Evolutionary conservation across 2,113 vertebrate genomes (phyloP), one percentile per base, ranked within the genome.

Genomic region (Malurus alboscapulatus): DNA sequence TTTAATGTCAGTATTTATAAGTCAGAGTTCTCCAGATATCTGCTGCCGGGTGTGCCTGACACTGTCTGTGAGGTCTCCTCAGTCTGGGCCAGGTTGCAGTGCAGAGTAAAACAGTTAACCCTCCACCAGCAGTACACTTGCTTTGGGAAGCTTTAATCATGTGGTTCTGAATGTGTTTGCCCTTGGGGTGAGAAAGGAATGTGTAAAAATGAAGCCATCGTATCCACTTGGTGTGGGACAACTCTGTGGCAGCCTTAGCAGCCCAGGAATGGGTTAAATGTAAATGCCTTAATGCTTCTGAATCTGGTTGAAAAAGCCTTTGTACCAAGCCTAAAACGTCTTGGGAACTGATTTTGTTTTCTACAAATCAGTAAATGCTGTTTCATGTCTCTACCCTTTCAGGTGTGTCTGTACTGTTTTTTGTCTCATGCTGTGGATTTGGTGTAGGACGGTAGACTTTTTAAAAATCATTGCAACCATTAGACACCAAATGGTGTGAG

Each of bases 21-120:
- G 14, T 4, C 29, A 85, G 30, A 72, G 7, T 17, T 65, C 92
- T 91, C 53, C 68, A 84, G 30, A 74, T 3, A 77, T 58, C 69
- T 91, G 17, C 57, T 68, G 17, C 34, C 0, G 20, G 27, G 5
- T n/a, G 9, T 2, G 2, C 9, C 25, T 48, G 48, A 36, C 47
- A 19, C 18, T 29, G 71, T 10, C 26, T 14, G 10, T 53, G 61
- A 17, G 2, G 0, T 47, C 36, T 45, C 21, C 36, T 86, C 1
- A 2, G 45, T 75, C 53, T 67, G 17, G 25, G 6, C 15, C 48
- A 51, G 20, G n/a, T 40, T 83, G 36, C 40, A 86, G 17, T 2
- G 10, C 6, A 11, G 0, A 1, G 67, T 40, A 59, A 66, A 93
- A 36, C 4, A 3, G 11, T 16, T 55, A 61, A 59, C 0, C 1